A percentile compares a stretch with the other conserved stretches of the same genome.
Evolutionary conservation across 2,797 vertebrate genomes (phyloP).

Genomic region (Mormyrus hasselquistii): DNA sequence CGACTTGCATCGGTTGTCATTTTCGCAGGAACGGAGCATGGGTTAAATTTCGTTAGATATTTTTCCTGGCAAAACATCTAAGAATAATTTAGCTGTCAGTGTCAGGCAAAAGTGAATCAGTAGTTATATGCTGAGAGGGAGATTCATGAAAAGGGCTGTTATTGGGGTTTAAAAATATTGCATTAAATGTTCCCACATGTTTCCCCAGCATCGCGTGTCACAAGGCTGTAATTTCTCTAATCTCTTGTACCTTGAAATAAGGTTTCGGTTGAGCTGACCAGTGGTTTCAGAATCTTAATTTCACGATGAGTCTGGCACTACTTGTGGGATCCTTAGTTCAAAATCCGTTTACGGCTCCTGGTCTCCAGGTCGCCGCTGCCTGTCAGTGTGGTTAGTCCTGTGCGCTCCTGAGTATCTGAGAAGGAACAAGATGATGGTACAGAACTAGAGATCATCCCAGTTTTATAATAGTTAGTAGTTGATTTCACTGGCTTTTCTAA

Average conservation of each 20-base stretch:
- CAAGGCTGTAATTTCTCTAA: conserved; percentile 22
- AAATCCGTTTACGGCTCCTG: not conserved
- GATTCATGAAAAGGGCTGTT: conserved; percentile 23
- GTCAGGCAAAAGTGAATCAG: conserved; percentile 22
- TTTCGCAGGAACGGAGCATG: not conserved
- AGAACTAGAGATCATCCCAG: not conserved
- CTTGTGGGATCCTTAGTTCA: not conserved
- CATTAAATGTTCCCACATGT: conserved; percentile 33
- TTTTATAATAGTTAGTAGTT: not conserved
- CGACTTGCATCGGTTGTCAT: not conserved
- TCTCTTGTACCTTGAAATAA: conserved; percentile 13
- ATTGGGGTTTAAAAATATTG: conserved; percentile 26
- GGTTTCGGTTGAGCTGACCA: not conserved
- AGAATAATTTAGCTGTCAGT: conserved; percentile 23
- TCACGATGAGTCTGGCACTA: not conserved
- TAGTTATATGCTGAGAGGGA: conserved; percentile 11
- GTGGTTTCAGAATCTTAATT: not conserved
- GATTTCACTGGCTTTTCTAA: not conserved
- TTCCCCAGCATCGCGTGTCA: not conserved
- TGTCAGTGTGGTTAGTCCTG: not conserved
- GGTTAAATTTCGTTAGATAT: conserved; percentile 3
- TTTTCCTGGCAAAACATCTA: conserved; percentile 17
- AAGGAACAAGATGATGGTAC: not conserved
- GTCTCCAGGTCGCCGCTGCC: not conserved
- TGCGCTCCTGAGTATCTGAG: not conserved